A percentile compares a stretch with the other conserved stretches of the same genome.
Evolutionary conservation across 1,140 invertebrate genomes (phyloP).

Genomic region (Cydia splendana): DNA sequence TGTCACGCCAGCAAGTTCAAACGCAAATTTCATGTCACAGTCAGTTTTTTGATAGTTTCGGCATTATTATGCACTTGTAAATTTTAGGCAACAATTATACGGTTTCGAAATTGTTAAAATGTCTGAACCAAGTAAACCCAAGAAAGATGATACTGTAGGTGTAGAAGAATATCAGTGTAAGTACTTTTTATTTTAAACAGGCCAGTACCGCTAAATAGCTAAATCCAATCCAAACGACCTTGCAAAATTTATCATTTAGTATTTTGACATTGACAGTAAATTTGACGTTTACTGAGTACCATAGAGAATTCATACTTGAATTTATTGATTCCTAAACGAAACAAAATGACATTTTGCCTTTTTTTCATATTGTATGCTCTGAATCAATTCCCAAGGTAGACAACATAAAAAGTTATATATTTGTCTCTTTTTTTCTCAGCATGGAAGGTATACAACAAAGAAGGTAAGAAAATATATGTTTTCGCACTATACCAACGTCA

Average conservation of each 20-base stretch:
- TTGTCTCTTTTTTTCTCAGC: constrained; percentile 69
- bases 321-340: constrained; percentile 27
- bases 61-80: constrained; percentile 21
- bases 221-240: constrained; percentile 1
- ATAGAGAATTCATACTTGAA: background rate
- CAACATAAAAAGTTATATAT: constrained; percentile 52
- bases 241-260: background rate
- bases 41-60: constrained; percentile 44
- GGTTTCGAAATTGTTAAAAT: constrained; percentile 8
- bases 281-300: background rate
- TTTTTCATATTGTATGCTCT: constrained; percentile 42
- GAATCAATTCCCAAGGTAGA: constrained; percentile 45
- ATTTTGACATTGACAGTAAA: background rate
- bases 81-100: constrained; percentile 12
- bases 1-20: constrained; percentile 56
- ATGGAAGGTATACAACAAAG: constrained; percentile 62
- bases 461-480: constrained; percentile 64
- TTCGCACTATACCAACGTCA: constrained; percentile 58
- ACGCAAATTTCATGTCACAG: constrained; percentile 58
- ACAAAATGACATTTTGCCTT: constrained; percentile 26
- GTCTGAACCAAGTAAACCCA: background rate
- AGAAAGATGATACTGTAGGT: background rate
- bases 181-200: background rate
- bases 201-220: background rate
- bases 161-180: constrained; percentile 26